Conservation (phyloP, 2,113 vertebrate species). For the Tyrannus savana region DNA sequence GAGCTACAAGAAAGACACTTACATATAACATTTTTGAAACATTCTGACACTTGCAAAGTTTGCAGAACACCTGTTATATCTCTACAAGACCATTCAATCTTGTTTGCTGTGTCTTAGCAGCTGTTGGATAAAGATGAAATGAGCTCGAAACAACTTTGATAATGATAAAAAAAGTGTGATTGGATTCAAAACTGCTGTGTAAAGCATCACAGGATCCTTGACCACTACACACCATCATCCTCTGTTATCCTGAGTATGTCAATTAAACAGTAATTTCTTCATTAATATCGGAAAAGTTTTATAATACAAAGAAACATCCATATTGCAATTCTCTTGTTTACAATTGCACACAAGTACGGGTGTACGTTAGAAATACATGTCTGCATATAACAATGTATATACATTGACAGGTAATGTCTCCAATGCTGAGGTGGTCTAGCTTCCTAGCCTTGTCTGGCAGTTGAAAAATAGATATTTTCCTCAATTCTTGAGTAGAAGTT, state of each 20-base stretch:
- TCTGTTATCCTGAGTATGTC: constrained; percentile 97
- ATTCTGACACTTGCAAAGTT: constrained; percentile 51
- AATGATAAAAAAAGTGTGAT: constrained; percentile 50
- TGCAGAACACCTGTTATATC: constrained; percentile 6
- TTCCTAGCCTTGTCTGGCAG: constrained; percentile 78
- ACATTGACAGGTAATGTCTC: constrained; percentile 83
- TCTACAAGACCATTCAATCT: constrained; percentile 41
- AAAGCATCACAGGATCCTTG: constrained; percentile 80
- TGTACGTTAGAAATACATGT: constrained; percentile 81
- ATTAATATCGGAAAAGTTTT: constrained; percentile 88
- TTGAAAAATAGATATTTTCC: constrained; percentile 76
- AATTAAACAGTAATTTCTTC: constrained; percentile 89
- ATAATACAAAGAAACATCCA: constrained; percentile 90
- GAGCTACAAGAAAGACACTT: constrained; percentile 61
- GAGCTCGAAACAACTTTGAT: constrained; percentile 66
- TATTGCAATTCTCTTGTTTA: constrained; percentile 84
- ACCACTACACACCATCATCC: constrained; percentile 79
- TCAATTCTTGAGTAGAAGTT: constrained; percentile 71
- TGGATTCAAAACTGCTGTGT: constrained; percentile 73
- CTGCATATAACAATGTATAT: constrained; percentile 83
- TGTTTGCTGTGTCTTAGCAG: constrained; percentile 65
- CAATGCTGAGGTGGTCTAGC: constrained; percentile 77
- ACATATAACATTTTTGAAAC: constrained; percentile 49
- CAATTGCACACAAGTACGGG: constrained; percentile 82
- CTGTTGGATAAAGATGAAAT: constrained; percentile 61